Conservation (phyloP, 2,113 vertebrate species). For the Phrynocephalus versicolor region DNA sequence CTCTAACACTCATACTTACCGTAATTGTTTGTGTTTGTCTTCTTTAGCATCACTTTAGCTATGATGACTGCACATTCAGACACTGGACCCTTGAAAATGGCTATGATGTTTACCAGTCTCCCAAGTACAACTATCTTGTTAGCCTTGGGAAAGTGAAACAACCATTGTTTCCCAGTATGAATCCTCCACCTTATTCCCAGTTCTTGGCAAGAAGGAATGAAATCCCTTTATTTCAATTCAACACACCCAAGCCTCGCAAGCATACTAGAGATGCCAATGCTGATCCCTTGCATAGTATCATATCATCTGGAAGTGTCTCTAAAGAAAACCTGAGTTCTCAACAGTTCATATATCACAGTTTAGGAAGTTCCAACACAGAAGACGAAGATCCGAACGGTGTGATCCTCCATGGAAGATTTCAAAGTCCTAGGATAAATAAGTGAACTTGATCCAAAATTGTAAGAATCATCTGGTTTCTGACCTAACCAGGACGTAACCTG, state of each 20-base stretch:
- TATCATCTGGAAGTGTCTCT: background rate
- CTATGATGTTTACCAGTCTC: constrained; percentile 77
- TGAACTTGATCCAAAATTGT: background rate
- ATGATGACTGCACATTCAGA: constrained; percentile 83
- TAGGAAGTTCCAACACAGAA: background rate
- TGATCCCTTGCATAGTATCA: constrained; percentile 55
- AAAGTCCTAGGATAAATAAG: background rate
- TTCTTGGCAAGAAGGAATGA: constrained; percentile 84
- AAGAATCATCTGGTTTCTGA: background rate
- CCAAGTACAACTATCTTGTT: constrained; percentile 73
- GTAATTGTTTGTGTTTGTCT: background rate
- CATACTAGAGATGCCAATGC: constrained; percentile 77
- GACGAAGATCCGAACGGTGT: background rate
- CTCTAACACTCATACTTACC: background rate
- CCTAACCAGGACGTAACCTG: background rate
- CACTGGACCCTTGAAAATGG: constrained; percentile 89
- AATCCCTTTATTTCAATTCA: constrained; percentile 85
- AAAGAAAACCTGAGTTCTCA: background rate
- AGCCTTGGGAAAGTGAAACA: constrained; percentile 86
- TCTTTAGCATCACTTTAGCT: constrained; percentile 81
- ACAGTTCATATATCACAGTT: background rate
- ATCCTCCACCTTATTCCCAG: constrained; percentile 87
- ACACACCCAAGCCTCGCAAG: constrained; percentile 72
- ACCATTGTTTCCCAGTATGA: constrained; percentile 77
- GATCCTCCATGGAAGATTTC: background rate